These are phyloP conservation scores for Rhizomys pruinosus DNA, from an alignment of 2,113 vertebrate species.

Conservation along the genomic window DNA sequence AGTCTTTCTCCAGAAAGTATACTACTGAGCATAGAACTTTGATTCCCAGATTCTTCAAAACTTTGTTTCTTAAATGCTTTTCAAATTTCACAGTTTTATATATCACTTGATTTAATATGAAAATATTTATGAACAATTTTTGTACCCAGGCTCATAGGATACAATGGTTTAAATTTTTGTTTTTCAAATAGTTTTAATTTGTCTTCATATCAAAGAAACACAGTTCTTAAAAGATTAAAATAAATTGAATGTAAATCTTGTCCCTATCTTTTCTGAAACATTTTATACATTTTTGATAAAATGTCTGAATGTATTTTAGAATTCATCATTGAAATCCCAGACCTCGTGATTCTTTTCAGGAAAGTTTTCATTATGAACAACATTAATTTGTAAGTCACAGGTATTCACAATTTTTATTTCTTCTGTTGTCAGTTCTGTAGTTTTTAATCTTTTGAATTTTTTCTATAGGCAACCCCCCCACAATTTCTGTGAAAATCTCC, in stretches of 20 bases:
- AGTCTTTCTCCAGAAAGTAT: not conserved
- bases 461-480: not conserved
- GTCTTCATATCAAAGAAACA: not conserved
- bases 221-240: not conserved
- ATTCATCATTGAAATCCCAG: not conserved
- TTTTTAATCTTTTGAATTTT: not conserved
- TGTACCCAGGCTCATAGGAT: not conserved
- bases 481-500: not conserved
- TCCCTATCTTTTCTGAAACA: not conserved
- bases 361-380: not conserved
- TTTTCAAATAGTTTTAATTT: not conserved
- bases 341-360: too few species aligned
- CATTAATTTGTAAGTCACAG: not conserved
- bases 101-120: not conserved
- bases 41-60: not conserved
- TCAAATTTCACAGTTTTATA: not conserved
- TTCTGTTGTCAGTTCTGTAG: not conserved
- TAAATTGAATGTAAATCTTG: not conserved
- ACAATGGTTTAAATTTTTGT: not conserved
- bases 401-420: not conserved
- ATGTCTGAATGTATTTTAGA: not conserved
- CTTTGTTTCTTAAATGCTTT: not conserved
- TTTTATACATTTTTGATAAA: not conserved
- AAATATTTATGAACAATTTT: not conserved
- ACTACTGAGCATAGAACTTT: not conserved